Evolutionary conservation across 2,797 vertebrate species (phyloP), one percentile per base, ranked within the genome.

Genomic region (Delichon dasypus): DNA sequence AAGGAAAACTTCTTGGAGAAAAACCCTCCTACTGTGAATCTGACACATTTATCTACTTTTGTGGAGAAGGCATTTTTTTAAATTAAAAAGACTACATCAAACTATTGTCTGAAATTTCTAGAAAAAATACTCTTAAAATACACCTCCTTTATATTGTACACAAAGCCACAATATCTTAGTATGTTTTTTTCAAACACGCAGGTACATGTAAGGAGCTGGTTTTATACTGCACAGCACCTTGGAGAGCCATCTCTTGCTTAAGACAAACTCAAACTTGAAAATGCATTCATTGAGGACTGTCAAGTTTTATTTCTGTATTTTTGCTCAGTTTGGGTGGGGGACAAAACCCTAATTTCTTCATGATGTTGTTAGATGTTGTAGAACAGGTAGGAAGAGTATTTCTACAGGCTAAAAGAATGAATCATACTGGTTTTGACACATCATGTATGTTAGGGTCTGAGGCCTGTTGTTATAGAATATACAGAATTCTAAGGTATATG

Each of bases 271-370:
- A 29, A 16, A 85, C 8, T 32, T 66, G 26, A 80, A 80, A 74
- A 65, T 21, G 10, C 58, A 88, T 15, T 54, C 16, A 23, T 3
- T 53, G 14, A 26, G 70, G 51, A 40, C 36, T 32, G 15, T 18
- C 27, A 50, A 47, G 17, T 61, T 85, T 89, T 71, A 85, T 57
- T 78, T 75, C 27, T 7, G 7, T 36, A 25, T 84, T 91, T 78
- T 67, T 89, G 23, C 9, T 86, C 3, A 36, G 11, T 85, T 77
- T 51, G 3, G 9, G 10, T 16, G 2, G 11, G 22, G 5, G 4
- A 3, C 13, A 22, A n/a, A 32, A 0, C 0, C 3, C 15, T 23
- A 75, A 57, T 51, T 47, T 78, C 18, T 92, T 77, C 11, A 38
- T 72, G 64, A 27, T 17, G 23, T 67, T 83, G 20, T 53, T 45